Evolutionary conservation across 2,113 vertebrate genomes (phyloP), one percentile per base, ranked within the genome.

Genomic region (Hippocampus guttulatus): DNA sequence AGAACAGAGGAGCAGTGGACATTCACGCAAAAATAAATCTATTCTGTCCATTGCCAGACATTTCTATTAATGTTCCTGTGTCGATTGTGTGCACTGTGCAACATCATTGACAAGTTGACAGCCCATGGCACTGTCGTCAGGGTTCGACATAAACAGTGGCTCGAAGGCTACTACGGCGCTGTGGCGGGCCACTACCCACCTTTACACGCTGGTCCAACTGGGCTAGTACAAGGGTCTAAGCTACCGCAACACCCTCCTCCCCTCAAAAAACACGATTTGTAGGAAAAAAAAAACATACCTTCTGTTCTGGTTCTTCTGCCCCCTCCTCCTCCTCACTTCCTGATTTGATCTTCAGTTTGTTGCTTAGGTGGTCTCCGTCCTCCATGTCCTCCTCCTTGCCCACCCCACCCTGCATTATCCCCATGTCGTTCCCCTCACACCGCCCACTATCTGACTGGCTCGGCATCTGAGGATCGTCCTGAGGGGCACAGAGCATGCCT

Each of bases 391-490:
- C 90, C 79, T 89, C 89, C 67, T 93, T 90, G 23, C 60, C 81
- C 70, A 92, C 88, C 27, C 88, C 87, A 57, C 85, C 86, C 3
- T 83, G 82, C 69, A 84, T 67, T 67, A 85, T 75, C 52, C 81
- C 77, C 2, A 80, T 61, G 73, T 83, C 76, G 43, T 84, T 89
- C 23, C 68, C 78, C 49, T 78, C 87, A 57, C 86, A 93, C 51
- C 89, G 86, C 0, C 93, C 91, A 1, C 94, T 93, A 75, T 98
- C 97, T 0, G 97, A 99, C 80, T 99, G 97, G 81, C 95, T 98
- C 20, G 97, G 95, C 89, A 98, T 92, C 77, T 99, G 97, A 33
- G 93, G 91, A n/a, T 99, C 97, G 79, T 98, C 97, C 80, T 96
- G 96, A 27, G 87, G 74, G 8, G 71, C 87, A 0, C 92, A 71